Evolutionary conservation across 2,113 vertebrate genomes (phyloP), one percentile per base, ranked within the genome.

Genomic region (Neoarius graeffei): DNA sequence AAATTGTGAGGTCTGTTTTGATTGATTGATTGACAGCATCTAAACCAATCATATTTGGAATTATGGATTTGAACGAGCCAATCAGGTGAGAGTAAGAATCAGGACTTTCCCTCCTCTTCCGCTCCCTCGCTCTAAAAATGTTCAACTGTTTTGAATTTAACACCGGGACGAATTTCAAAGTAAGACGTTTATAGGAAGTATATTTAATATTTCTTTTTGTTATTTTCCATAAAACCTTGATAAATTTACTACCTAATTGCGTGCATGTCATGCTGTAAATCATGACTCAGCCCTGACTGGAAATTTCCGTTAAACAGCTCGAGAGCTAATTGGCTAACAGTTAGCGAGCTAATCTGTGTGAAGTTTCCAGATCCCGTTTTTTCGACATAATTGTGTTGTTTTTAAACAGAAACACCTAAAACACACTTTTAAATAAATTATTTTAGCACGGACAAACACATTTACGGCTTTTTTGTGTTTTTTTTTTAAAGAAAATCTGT

Each of bases 31-130:
- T 64, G 59, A 64, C 59, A 83, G 30, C 5, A 64, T 50, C 19
- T 60, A 59, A 81, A 19, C 79, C 79, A 81, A 81, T 81, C 79
- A 62, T 25, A 76, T 50, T 76, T 76, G 20, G 35, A 50, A 11
- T 23, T 42, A 42, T 42, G 10, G 4, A 54, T 77, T 52, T 77
- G 17, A 77, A 77, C 7, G 11, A 62, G n/a, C 84, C 84, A 85
- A 85, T 85, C 71, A 59, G 4, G 25, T 60, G 30, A 42, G 56
- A 62, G 13, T 17, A 25, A 0, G 4, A 42, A 42, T 4, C 42
- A 42, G 42, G 42, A 23, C 15, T 42, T 48, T 71, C 56, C 19
- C 20, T 14, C 54, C 27, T 48, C 56, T 62, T 0, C 27, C 2
- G 69, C 8, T 35, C 27, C 3, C 0, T 42, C 42, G 42, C 42